Base-by-base conservation (phyloP, 2,113 vertebrate genomes). In the Aix galericulata region DNA sequence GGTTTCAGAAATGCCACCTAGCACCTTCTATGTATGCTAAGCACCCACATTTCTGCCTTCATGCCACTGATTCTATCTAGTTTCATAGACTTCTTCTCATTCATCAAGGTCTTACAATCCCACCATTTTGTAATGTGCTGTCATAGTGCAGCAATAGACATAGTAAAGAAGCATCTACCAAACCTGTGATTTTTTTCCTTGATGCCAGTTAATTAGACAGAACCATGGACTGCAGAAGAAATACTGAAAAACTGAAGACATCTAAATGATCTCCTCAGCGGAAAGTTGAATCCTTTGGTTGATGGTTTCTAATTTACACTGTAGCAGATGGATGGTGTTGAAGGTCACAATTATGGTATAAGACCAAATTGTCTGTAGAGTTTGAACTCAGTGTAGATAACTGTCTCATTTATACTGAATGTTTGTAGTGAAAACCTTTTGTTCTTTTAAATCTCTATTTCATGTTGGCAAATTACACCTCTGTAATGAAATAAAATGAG, bases 271-370 rank as follows among this genome's bases (percentile, higher is more conserved):
- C 83, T 91, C 82, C 84, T 93, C 66, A 91, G 77, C 13, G 6
- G 46, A 88, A 96, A 89, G 73, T 9, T 92, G 77, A 53, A 86
- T 94, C 53, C 56, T 75, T 86, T 91, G 58, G 73, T 56, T 93
- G 82, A 64, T 88, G 42, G 86, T 72, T 96, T 90, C 77, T 94
- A 91, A 97, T 96, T 96, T 94, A 73, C 23, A 23, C 34, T 69
- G 77, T 7, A 89, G 88, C 95, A 97, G 92, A 96, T 95, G 93
- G 93, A 96, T 78, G 50, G 48, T 91, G 80, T 62, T 94, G 92
- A 95, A 94, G 94, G 90, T 96, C 92, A 93, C 73, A 88, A 76
- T 95, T 95, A 93, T 58, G 81, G 56, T 44, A 44, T 62, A 73
- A 95, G 90, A 53, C 66, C 48, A 90, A 88, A 64, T 86, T 82